Evolutionary conservation across 2,797 vertebrate genomes (phyloP), one percentile per base, ranked within the genome.

Genomic region (Ctenopoma multispine): DNA sequence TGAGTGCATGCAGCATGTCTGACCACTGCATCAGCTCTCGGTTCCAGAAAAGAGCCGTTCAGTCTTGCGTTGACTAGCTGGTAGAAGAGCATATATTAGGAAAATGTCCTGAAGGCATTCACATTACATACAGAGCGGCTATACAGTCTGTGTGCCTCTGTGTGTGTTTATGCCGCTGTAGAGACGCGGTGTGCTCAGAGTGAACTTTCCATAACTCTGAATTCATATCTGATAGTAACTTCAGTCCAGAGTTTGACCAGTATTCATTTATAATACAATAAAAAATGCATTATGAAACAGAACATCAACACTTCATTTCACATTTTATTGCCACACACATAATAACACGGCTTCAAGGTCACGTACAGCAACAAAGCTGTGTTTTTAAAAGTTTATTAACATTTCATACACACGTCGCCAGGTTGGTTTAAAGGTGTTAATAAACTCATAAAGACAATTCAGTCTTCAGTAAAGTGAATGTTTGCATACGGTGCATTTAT

Each of bases 1-100:
- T 80, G 92, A 93, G 92, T 89, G 91, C 88, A 83, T 89, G 90
- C 91, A 90, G 77, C 90, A 84, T 80, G 89, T 90, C 89, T 86
- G 90, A 92, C 90, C 91, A 70, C 89, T 75, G 53, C 90, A 86
- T 85, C 86, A 80, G 80, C 15, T 71, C 90, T 66, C 1, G 63
- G 58, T 74, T 86, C 77, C 7, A 80, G 38, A 74, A 72, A 69
- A 75, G 54, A 72, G 40, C 63, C 57, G 2, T 77, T 80, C 64
- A 81, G 69, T 34, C 59, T 40, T 59, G 58, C 67, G 69, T 77
- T 34, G 84, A 77, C 77, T 58, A 58, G 58, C 69, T 72, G 81
- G 69, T 84, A 51, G 73, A 73, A 23, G 72, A 83, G 79, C 79
- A 83, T 81, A 84, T 79, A 83, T 88, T 82, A 91, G 90, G 88